Percentiles rank a stretch among this genome's conserved stretches.
Evolutionary conservation across 2,888 invertebrate genomes (phyloP).

Genomic region (Idaea aversata): DNA sequence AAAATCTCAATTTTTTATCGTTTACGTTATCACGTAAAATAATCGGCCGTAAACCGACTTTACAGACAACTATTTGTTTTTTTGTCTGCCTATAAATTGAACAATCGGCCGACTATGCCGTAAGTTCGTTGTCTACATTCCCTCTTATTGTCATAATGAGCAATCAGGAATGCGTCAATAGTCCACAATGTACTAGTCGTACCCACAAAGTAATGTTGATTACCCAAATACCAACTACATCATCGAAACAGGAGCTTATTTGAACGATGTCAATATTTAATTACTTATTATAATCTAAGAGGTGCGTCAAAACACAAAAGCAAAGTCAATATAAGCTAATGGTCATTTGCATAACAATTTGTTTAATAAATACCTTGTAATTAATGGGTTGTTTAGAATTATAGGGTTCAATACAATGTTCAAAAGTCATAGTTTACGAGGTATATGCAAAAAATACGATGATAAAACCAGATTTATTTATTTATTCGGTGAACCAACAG

Average conservation of each 20-base stretch:
- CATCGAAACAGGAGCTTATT: conserved; percentile 27
- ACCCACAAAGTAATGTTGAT: conserved; percentile 12
- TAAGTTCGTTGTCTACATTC: neutral
- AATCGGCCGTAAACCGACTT: no score
- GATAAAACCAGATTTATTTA: neutral
- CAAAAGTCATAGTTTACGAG: no score
- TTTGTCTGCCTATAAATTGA: neutral
- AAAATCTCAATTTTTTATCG: no score
- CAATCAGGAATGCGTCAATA: neutral
- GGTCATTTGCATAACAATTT: conserved; percentile 27
- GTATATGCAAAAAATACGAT: neutral
- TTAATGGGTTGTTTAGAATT: neutral
- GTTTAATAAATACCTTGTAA: conserved; percentile 16
- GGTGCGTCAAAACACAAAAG: conserved; percentile 26
- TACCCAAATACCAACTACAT: conserved; percentile 17
- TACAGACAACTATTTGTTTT: no score
- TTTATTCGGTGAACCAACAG: no score
- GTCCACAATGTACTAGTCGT: neutral
- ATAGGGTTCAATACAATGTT: neutral
- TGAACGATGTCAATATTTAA: conserved; percentile 25
- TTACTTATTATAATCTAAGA: conserved; percentile 14
- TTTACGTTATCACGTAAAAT: no score
- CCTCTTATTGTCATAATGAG: neutral
- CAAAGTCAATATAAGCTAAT: conserved; percentile 28
- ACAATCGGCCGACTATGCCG: neutral